A percentile compares a stretch with the other conserved stretches of the same genome.
Conservation (phyloP, 2,888 invertebrate species). For the Galerucella pusilla region DNA sequence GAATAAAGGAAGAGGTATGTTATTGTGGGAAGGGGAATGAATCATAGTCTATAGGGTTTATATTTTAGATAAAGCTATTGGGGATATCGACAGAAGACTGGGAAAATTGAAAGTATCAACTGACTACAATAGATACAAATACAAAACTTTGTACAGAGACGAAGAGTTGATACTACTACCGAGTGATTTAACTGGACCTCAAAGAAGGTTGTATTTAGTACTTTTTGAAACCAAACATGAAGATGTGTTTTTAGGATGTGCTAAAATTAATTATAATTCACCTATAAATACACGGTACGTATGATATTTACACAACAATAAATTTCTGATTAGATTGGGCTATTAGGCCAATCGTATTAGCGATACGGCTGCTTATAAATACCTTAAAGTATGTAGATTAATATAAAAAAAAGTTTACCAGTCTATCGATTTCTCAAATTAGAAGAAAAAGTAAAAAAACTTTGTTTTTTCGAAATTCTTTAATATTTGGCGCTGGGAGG, state of each 20-base stretch:
- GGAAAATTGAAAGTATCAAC: slow-evolving; percentile 81
- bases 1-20: slow-evolving; percentile 68
- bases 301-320: background rate
- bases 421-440: no score
- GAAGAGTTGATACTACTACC: slow-evolving; percentile 77
- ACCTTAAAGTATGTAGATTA: no score
- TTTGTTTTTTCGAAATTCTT: no score
- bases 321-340: no score
- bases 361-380: no score
- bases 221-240: slow-evolving; percentile 81
- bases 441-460: no score
- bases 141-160: slow-evolving; percentile 74
- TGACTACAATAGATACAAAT: slow-evolving; percentile 69
- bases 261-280: slow-evolving; percentile 78
- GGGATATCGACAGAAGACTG: slow-evolving; percentile 81
- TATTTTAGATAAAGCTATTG: slow-evolving; percentile 72
- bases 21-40: no score
- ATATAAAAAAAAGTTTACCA: no score
- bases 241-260: slow-evolving; percentile 84
- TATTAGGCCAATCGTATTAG: no score
- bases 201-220: slow-evolving; percentile 83
- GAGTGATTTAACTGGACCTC: slow-evolving; percentile 79
- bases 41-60: background rate
- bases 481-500: no score
- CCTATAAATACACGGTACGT: slow-evolving; percentile 77